Conservation (phyloP, 2,797 vertebrate genomes). For the Manis crassicaudata region DNA sequence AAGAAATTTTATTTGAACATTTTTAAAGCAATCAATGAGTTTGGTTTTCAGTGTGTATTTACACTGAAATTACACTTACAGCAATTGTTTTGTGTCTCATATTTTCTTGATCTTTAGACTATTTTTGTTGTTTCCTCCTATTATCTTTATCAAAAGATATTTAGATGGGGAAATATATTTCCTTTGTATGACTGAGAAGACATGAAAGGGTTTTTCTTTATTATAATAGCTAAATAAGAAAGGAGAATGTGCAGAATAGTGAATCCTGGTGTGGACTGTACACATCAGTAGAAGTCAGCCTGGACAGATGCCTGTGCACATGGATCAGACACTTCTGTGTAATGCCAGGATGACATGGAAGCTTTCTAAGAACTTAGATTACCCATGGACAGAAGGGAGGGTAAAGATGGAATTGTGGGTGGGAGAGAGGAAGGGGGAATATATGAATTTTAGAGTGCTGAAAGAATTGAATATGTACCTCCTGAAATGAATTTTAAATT, state of each 20-base stretch:
- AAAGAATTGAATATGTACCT: background rate
- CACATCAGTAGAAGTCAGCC: background rate
- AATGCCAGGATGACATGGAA: background rate
- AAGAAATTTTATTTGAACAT: constrained; percentile 18
- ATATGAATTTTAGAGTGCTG: background rate
- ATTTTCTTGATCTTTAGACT: constrained; percentile 41
- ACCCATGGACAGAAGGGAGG: background rate
- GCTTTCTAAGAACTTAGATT: background rate
- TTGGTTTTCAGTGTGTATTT: background rate
- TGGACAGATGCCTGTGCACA: background rate
- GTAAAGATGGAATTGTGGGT: background rate
- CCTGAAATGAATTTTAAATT: background rate
- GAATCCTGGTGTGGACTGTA: background rate
- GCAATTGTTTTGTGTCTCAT: background rate
- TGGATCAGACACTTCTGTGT: background rate
- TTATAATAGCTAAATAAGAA: background rate
- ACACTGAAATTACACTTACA: background rate
- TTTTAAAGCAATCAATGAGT: background rate
- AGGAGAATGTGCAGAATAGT: background rate
- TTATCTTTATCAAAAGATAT: background rate
- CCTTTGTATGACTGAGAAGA: background rate
- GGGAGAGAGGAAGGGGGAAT: background rate
- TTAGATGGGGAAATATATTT: constrained; percentile 28
- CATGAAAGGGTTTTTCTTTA: background rate
- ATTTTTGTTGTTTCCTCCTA: background rate